phyloP scores from a whole-genome alignment of 2,797 vertebrate genomes.

The Poecile montanus region DNA sequence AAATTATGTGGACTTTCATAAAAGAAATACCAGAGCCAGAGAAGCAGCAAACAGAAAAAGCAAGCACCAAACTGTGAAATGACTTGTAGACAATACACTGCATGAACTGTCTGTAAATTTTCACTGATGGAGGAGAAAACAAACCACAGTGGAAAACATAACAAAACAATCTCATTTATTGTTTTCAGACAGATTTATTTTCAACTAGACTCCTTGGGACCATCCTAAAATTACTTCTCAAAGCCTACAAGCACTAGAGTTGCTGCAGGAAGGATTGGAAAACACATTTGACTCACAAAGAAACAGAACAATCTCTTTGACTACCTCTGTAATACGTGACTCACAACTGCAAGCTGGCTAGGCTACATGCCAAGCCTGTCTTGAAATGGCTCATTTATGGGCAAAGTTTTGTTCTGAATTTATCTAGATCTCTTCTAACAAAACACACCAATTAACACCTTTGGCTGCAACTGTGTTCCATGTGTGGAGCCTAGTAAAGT shows the following conservation, averaged over 20 bases:
- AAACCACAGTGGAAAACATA: not conserved
- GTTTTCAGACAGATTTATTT: constrained; percentile 17
- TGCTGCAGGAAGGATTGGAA: not conserved
- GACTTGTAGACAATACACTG: not conserved
- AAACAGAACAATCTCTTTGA: constrained; percentile 1
- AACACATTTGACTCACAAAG: not conserved
- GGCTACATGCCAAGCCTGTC: not conserved
- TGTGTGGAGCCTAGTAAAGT: not conserved
- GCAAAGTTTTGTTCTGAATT: not conserved
- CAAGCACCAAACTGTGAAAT: not conserved
- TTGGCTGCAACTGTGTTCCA: not conserved
- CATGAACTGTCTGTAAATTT: not conserved
- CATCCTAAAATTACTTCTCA: not conserved
- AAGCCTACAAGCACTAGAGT: not conserved
- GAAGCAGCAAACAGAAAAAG: not conserved
- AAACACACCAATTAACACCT: not conserved
- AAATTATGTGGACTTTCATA: not conserved
- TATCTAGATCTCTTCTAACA: not conserved
- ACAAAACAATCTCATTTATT: not conserved
- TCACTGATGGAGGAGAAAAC: not conserved
- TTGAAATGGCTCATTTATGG: not conserved
- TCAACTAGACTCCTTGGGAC: not conserved
- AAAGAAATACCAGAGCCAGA: not conserved
- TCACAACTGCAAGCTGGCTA: not conserved
- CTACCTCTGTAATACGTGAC: not conserved